Conservation (phyloP, 2,888 invertebrate genomes). For the Keiferia lycopersicella region DNA sequence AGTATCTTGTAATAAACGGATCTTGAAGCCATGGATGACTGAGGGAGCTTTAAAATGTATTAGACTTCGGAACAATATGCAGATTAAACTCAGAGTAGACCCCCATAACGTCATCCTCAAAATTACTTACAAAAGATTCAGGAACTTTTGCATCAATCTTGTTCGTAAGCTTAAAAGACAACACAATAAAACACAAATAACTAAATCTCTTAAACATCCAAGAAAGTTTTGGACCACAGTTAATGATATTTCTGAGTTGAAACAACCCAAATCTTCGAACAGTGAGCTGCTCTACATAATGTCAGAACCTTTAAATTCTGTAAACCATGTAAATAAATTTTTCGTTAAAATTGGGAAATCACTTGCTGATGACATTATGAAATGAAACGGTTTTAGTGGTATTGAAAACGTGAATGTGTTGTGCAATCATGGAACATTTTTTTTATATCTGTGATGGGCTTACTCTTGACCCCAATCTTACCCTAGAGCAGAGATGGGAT, state of each 20-base stretch:
- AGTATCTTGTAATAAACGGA: not conserved
- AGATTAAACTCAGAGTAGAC: not conserved
- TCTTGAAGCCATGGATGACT: not conserved
- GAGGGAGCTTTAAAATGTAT: not conserved
- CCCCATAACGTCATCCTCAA: not conserved
- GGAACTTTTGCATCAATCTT: no score
- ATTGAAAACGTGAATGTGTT: not conserved
- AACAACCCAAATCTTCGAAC: not conserved
- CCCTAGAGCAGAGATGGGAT: no score
- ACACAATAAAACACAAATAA: no score
- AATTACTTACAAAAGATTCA: not conserved
- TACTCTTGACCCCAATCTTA: no score
- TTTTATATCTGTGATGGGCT: not conserved
- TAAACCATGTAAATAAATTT: constrained; percentile 1
- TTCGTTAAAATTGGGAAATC: not conserved
- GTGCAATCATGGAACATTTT: not conserved
- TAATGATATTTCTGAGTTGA: not conserved
- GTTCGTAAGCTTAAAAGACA: no score
- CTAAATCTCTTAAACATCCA: no score
- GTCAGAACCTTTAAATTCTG: not conserved
- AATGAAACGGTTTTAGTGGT: not conserved
- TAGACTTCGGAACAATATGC: no score
- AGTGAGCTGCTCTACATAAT: not conserved
- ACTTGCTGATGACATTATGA: not conserved
- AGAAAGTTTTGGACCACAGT: not conserved